phyloP scores from a whole-genome alignment of 1,140 invertebrate genomes.

The Charaxes varanes region DNA sequence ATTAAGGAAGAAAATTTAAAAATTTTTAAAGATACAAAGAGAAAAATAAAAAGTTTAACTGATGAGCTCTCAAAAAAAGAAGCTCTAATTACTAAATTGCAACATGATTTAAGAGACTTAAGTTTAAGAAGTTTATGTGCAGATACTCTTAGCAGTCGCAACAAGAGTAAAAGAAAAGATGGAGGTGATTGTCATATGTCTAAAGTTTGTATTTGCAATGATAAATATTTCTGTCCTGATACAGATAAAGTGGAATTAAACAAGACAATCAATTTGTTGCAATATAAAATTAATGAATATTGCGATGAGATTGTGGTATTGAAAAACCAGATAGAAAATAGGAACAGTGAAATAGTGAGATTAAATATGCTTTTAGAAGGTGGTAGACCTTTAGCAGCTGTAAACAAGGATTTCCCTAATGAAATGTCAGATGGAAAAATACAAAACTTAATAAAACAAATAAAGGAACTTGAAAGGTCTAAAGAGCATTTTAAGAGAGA shows the following conservation, averaged over 20 bases:
- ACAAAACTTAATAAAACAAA: slow-evolving; percentile 61
- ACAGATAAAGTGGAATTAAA: slow-evolving; percentile 40
- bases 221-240: slow-evolving; percentile 25
- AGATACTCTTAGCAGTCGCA: slow-evolving; percentile 61
- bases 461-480: slow-evolving; percentile 68
- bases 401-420: slow-evolving; percentile 76
- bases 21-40: slow-evolving; percentile 42
- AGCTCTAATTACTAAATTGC: slow-evolving; percentile 50
- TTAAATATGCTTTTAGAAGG: slow-evolving; percentile 78
- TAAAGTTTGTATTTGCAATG: slow-evolving; percentile 50
- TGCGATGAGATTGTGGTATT: slow-evolving; percentile 58
- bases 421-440: slow-evolving; percentile 56
- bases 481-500: slow-evolving; percentile 76
- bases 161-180: slow-evolving; percentile 56
- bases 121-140: slow-evolving; percentile 63
- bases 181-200: slow-evolving; percentile 25
- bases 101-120: slow-evolving; percentile 58
- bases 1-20: slow-evolving; percentile 75
- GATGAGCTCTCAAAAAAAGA: slow-evolving; percentile 59
- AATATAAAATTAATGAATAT: slow-evolving; percentile 52
- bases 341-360: slow-evolving; percentile 79
- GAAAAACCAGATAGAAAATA: slow-evolving; percentile 59
- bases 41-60: slow-evolving; percentile 51
- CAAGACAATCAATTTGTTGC: slow-evolving; percentile 36
- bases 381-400: slow-evolving; percentile 73